A percentile compares a stretch with the other conserved stretches of the same genome.
These are phyloP conservation scores for Spodoptera litura DNA, from an alignment of 1,140 invertebrate genomes.

Conservation along the genomic window DNA sequence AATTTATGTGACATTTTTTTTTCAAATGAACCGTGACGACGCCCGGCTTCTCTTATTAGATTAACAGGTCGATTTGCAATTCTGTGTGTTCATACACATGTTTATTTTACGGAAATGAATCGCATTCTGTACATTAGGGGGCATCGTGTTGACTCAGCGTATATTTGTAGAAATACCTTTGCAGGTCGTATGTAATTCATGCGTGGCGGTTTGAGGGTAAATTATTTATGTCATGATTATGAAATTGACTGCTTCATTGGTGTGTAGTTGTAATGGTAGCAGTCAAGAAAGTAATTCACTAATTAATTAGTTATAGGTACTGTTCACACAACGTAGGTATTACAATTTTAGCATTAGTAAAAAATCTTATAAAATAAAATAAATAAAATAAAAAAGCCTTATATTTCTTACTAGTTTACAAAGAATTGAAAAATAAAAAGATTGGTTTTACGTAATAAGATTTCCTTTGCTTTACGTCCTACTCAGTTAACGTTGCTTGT, in stretches of 20 bases:
- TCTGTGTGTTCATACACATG: conserved; percentile 81
- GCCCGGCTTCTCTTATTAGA: conserved; percentile 79
- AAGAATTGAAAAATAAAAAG: no score
- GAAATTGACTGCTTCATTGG: no score
- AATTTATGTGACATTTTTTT: conserved; percentile 76
- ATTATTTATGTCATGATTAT: conserved; percentile 17
- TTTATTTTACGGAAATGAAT: conserved; percentile 85
- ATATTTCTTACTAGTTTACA: no score
- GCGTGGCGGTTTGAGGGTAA: conserved; percentile 47
- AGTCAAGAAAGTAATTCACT: no score
- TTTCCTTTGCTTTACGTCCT: no score
- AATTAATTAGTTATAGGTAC: not conserved
- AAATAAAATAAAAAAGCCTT: no score
- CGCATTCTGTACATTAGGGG: conserved; percentile 71
- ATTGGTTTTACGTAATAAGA: no score
- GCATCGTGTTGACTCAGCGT: conserved; percentile 76
- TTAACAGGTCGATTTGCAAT: conserved; percentile 84
- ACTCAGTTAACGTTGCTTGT: no score
- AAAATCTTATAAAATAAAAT: no score
- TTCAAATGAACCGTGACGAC: conserved; percentile 81
- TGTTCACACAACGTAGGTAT: no score
- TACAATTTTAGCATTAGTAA: no score
- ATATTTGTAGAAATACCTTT: conserved; percentile 63
- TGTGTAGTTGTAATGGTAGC: no score
- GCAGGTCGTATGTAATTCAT: conserved; percentile 46